Percentiles rank a stretch among this genome's conserved stretches.
These are phyloP conservation scores for Ferrisia virgata DNA, from an alignment of 2,888 invertebrate genomes.

Conservation along the genomic window DNA sequence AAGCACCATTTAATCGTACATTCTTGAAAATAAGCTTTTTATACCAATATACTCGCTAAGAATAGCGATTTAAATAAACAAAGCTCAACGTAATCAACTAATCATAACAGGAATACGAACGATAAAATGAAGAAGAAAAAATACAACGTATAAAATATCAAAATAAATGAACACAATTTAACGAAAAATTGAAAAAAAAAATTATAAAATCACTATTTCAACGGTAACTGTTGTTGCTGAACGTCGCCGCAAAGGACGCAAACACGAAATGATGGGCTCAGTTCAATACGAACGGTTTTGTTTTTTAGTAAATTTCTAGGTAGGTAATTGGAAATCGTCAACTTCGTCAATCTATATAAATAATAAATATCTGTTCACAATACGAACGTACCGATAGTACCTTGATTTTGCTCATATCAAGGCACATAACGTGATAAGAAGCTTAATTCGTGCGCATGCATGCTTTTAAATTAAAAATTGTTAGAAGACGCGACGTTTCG, in stretches of 20 bases:
- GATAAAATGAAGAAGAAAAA: background rate
- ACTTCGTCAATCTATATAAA: slow-evolving; percentile 29
- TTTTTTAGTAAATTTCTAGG: background rate
- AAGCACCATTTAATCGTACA: background rate
- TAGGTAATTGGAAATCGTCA: slow-evolving; percentile 16
- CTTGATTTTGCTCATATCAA: background rate
- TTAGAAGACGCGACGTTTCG: background rate
- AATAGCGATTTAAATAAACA: too few species aligned
- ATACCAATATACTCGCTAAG: background rate
- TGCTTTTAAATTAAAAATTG: background rate
- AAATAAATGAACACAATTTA: background rate
- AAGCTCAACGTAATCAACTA: too few species aligned
- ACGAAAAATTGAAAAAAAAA: background rate
- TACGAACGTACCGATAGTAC: background rate
- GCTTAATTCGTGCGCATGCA: background rate
- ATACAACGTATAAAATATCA: background rate
- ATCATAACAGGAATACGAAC: background rate
- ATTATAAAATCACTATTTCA: background rate
- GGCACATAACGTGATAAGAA: background rate
- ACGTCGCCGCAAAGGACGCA: background rate
- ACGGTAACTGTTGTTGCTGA: background rate
- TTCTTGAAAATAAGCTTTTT: background rate
- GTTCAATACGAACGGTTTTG: slow-evolving; percentile 1
- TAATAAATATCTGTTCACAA: slow-evolving; percentile 1
- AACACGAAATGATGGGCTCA: background rate